phyloP scores from a whole-genome alignment of 1,140 invertebrate species.

The Octopus bimaculoides region DNA sequence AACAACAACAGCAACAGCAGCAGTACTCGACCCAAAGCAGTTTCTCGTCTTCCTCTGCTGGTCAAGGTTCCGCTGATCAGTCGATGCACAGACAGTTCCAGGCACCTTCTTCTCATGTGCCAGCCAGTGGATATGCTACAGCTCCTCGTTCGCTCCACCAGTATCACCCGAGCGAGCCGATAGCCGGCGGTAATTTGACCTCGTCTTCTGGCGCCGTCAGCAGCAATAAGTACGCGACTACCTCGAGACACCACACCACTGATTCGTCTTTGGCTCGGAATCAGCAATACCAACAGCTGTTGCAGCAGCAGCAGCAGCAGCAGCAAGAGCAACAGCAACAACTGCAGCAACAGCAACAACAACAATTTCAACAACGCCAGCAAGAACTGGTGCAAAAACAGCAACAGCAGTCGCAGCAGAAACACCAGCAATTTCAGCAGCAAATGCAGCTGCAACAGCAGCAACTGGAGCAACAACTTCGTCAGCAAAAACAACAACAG shows the following conservation, averaged over 20 bases:
- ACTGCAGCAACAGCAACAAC: constrained; percentile 22
- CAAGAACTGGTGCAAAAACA: constrained; percentile 19
- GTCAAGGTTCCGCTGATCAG: too few species aligned
- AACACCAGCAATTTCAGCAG: constrained; percentile 8
- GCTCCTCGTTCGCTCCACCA: too few species aligned
- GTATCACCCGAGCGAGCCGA: too few species aligned
- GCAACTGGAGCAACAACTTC: not conserved
- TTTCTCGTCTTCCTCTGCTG: too few species aligned
- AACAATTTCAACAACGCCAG: constrained; percentile 17
- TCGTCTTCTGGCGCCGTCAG: too few species aligned
- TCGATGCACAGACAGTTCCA: too few species aligned
- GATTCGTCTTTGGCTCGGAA: too few species aligned
- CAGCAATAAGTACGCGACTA: too few species aligned
- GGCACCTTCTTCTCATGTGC: too few species aligned
- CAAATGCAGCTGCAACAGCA: not conserved
- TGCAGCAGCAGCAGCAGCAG: constrained; percentile 11
- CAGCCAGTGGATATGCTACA: too few species aligned
- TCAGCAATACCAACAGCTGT: not conserved
- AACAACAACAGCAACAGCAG: constrained; percentile 23
- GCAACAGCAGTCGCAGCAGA: constrained; percentile 16
- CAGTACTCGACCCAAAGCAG: constrained; percentile 9
- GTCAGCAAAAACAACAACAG: not conserved
- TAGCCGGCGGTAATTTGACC: too few species aligned
- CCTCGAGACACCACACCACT: too few species aligned
- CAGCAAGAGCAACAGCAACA: constrained; percentile 26